Conservation (phyloP, 2,113 vertebrate species). For the Protobothrops flavoviridis region DNA sequence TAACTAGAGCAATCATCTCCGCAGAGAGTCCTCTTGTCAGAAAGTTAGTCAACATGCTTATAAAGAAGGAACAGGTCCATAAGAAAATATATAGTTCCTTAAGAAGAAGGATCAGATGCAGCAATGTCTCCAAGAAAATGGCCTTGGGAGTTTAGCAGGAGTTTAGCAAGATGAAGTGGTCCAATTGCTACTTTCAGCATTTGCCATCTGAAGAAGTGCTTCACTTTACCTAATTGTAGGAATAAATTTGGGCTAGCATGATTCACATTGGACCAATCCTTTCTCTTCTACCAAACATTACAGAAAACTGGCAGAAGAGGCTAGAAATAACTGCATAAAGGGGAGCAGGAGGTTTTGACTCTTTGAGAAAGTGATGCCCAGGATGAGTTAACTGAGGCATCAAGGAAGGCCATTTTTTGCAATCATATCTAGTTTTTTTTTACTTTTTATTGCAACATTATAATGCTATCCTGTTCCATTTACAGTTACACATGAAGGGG, state of each 20-base stretch:
- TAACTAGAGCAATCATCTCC: not conserved
- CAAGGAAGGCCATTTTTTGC: not conserved
- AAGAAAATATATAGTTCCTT: not conserved
- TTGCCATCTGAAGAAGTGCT: not conserved
- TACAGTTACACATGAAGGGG: not conserved
- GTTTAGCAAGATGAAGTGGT: not conserved
- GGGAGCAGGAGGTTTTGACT: not conserved
- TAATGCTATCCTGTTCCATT: not conserved
- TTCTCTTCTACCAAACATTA: not conserved
- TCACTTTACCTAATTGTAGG: not conserved
- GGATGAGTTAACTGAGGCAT: not conserved
- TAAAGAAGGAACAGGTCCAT: not conserved
- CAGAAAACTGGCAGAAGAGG: not conserved
- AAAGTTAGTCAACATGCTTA: not conserved
- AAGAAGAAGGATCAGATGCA: not conserved
- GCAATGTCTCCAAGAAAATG: not conserved
- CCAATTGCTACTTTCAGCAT: not conserved
- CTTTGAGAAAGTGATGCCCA: not conserved
- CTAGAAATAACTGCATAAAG: not conserved
- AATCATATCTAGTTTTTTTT: too few relatives aligned
- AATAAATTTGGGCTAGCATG: not conserved
- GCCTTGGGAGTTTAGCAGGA: not conserved
- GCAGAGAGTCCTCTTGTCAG: not conserved
- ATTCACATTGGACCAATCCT: not conserved
- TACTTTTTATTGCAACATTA: not conserved